Conservation (phyloP, 1,140 invertebrate genomes). For the Pogonomyrmex barbatus region DNA sequence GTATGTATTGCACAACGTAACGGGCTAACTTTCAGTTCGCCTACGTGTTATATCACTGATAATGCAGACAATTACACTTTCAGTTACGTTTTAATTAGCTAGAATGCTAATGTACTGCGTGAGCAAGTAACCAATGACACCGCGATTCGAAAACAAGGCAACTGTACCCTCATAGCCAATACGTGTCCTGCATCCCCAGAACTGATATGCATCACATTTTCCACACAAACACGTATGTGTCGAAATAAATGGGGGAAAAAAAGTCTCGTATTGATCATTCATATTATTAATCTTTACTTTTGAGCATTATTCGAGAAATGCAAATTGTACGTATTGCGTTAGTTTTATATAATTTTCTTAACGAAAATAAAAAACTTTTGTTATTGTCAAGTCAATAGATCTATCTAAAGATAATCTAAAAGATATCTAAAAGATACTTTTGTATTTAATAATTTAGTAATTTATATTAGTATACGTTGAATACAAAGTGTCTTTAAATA, state of each 20-base stretch:
- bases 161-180: conserved; percentile 35
- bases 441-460: conserved; percentile 6
- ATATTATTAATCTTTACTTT: conserved; percentile 65
- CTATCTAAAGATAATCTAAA: no score
- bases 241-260: conserved; percentile 37
- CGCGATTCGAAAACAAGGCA: conserved; percentile 60
- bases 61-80: conserved; percentile 71
- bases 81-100: conserved; percentile 77
- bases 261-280: conserved; percentile 54
- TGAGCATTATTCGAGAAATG: conserved; percentile 1
- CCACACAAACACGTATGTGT: conserved; percentile 14
- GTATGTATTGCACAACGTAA: conserved; percentile 30
- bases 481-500: not conserved
- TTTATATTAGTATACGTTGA: not conserved
- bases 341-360: not conserved
- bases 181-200: conserved; percentile 47
- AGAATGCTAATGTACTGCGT: conserved; percentile 76
- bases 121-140: conserved; percentile 71
- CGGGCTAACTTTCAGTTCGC: conserved; percentile 53
- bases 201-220: conserved; percentile 64
- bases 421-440: no score
- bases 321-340: not conserved
- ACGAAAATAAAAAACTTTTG: not conserved
- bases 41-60: conserved; percentile 38
- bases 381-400: no score